A percentile compares a stretch with the other conserved stretches of the same genome.
Evolutionary conservation across 2,113 vertebrate species (phyloP).

Genomic region (Triplophysa tibetana): DNA sequence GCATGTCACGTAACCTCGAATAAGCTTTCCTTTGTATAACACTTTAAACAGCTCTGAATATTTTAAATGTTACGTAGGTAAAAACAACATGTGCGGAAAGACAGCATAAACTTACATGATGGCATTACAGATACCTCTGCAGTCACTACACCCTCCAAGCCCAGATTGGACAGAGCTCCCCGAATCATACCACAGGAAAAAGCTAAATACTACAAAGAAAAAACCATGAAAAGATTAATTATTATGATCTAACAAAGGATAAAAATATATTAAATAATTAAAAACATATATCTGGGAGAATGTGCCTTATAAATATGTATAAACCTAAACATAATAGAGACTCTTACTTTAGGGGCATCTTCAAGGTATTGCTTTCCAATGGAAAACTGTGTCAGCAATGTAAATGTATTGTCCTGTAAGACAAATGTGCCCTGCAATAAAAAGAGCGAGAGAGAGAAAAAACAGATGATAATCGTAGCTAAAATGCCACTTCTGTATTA

Average conservation of each 20-base stretch:
- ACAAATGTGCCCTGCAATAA: conserved; percentile 80
- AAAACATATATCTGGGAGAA: not conserved
- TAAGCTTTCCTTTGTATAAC: not conserved
- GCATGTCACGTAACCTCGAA: not conserved
- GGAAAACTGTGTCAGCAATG: conserved; percentile 76
- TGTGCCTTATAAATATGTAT: not conserved
- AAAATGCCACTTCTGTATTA: not conserved
- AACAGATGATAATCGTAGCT: not conserved
- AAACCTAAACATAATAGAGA: not conserved
- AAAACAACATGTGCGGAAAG: not conserved
- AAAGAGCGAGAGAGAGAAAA: not conserved
- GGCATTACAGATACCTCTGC: conserved; percentile 81
- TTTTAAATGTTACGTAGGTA: not conserved
- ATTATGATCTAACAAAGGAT: not conserved
- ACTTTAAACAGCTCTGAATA: not conserved
- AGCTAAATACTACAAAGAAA: conserved; percentile 76
- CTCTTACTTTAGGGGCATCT: conserved; percentile 81
- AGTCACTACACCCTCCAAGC: conserved; percentile 80
- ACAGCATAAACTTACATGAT: conserved; percentile 75
- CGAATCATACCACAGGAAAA: conserved; percentile 84
- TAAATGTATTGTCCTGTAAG: conserved; percentile 83
- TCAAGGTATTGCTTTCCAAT: conserved; percentile 81
- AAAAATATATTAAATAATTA: not conserved
- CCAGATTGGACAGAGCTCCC: conserved; percentile 80
- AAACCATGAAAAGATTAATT: not conserved